Evolutionary conservation across 2,888 invertebrate genomes (phyloP).

Genomic region (Bimastos eiseni): DNA sequence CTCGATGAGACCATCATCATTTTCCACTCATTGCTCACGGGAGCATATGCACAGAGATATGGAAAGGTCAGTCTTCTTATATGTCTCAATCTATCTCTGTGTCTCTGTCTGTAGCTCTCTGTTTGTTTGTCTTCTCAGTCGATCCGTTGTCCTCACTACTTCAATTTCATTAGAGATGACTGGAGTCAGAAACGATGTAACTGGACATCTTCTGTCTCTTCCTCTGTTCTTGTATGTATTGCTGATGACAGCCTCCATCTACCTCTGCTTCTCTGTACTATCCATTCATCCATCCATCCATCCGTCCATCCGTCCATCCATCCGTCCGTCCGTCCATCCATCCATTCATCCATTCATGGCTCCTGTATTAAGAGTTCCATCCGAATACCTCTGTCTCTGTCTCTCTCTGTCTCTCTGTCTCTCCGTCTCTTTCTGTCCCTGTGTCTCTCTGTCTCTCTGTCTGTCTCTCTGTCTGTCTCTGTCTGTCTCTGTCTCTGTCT

Average conservation of each 20-base stretch:
- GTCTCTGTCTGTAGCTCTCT: too few relatives aligned
- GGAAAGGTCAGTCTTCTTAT: conserved; percentile 71
- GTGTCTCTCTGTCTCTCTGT: background rate
- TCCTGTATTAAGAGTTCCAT: too few relatives aligned
- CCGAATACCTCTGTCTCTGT: conserved; percentile 25
- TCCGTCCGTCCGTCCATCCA: too few relatives aligned
- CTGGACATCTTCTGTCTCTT: background rate
- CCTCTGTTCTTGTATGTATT: background rate
- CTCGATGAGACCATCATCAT: conserved; percentile 96
- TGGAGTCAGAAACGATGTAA: too few relatives aligned
- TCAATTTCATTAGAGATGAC: too few relatives aligned
- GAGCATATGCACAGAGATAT: conserved; percentile 86
- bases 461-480: background rate
- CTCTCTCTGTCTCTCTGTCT: conserved; percentile 18
- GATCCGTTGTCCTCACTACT: too few relatives aligned
- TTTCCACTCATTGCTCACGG: conserved; percentile 89
- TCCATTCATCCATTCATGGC: too few relatives aligned
- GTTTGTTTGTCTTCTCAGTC: too few relatives aligned
- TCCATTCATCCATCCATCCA: too few relatives aligned
- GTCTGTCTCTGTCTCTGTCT: background rate
- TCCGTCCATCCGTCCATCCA: too few relatives aligned
- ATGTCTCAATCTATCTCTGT: too few relatives aligned
- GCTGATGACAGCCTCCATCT: too few relatives aligned
- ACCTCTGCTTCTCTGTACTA: conserved; percentile 17
- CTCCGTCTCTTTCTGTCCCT: background rate